Conservation (phyloP, 2,888 invertebrate genomes). For the Sesia bembeciformis region DNA sequence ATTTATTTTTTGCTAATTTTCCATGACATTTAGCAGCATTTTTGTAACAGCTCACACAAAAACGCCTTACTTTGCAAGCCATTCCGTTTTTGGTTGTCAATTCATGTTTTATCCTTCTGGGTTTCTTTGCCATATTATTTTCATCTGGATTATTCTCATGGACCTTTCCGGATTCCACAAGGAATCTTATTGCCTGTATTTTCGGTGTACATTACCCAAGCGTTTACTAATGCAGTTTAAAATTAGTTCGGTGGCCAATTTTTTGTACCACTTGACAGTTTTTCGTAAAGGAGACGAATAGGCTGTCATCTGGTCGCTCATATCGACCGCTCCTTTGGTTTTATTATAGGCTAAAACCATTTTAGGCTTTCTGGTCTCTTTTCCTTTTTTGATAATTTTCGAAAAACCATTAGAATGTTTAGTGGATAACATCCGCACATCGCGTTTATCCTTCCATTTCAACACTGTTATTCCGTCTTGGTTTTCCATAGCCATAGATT, state of each 20-base stretch:
- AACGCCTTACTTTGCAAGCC: not conserved
- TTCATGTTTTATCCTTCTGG: not conserved
- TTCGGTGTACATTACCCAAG: not conserved
- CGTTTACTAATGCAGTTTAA: not conserved
- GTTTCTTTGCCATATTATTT: not conserved
- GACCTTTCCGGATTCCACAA: not conserved
- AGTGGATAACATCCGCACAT: conserved; percentile 14
- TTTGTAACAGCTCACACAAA: not conserved
- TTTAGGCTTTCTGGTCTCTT: conserved; percentile 4
- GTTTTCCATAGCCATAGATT: conserved; percentile 19
- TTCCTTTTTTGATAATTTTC: not conserved
- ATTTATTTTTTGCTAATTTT: not conserved
- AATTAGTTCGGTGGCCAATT: not conserved
- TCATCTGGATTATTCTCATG: too few species aligned
- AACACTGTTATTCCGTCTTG: conserved; percentile 19
- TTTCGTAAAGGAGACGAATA: conserved; percentile 5
- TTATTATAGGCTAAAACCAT: conserved; percentile 12
- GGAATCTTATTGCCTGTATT: not conserved
- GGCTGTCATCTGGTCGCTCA: conserved; percentile 7
- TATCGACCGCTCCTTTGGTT: conserved; percentile 4
- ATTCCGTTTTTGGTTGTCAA: not conserved
- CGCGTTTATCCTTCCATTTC: conserved; percentile 19
- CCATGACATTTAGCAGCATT: not conserved
- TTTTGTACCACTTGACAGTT: not conserved
- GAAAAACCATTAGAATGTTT: conserved; percentile 7